Evolutionary conservation across 64 coral and sea anemone species (phyloP).

Genomic region (Orbicella faveolata): DNA sequence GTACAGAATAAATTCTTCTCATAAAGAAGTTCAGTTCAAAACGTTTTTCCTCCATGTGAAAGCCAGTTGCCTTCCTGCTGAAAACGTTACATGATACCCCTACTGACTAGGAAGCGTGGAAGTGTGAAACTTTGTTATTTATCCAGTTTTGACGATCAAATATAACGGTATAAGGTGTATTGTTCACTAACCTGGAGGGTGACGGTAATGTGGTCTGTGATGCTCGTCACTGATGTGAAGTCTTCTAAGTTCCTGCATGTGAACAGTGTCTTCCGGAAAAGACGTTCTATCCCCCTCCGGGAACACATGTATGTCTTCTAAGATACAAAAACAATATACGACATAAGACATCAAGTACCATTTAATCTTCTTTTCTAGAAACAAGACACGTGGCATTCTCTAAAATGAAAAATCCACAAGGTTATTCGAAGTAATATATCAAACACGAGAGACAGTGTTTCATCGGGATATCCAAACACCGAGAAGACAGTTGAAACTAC

Average conservation of each 20-base stretch:
- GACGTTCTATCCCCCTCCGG: constrained; percentile 46
- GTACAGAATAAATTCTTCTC: too few species aligned
- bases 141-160: background rate
- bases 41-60: too few species aligned
- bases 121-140: too few species aligned
- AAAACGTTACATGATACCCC: too few species aligned
- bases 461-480: too few species aligned
- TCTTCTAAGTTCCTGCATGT: constrained; percentile 28
- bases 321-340: background rate
- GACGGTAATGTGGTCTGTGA: constrained; percentile 20
- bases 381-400: background rate
- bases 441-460: too few species aligned
- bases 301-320: constrained; percentile 44
- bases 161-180: background rate
- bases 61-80: too few species aligned
- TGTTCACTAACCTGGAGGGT: constrained; percentile 22
- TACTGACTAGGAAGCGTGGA: too few species aligned
- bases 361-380: background rate
- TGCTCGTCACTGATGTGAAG: constrained; percentile 21
- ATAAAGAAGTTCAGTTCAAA: too few species aligned
- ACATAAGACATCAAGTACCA: background rate
- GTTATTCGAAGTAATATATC: too few species aligned
- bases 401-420: too few species aligned
- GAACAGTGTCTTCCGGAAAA: constrained; percentile 41
- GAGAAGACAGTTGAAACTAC: too few species aligned